Evolutionary conservation across 1,140 invertebrate genomes (phyloP).

Genomic region (Macrocentrus cingulum): DNA sequence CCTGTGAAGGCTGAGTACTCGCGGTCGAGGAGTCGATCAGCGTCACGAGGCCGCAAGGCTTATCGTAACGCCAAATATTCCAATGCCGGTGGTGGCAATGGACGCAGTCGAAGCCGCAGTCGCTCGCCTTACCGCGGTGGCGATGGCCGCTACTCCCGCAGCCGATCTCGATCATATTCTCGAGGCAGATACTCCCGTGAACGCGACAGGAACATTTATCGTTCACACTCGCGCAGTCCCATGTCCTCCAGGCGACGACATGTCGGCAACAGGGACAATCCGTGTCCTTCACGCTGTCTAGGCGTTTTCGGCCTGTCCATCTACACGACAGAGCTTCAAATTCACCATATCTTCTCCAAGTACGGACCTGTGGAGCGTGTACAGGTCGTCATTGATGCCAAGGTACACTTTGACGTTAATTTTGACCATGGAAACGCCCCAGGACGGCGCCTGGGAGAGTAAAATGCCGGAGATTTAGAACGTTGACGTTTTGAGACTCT

Average conservation of each 20-base stretch:
- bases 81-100: conserved; percentile 37
- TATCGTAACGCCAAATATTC: conserved; percentile 49
- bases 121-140: conserved; percentile 58
- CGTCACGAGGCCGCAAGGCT: conserved; percentile 45
- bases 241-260: conserved; percentile 64
- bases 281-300: conserved; percentile 83
- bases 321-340: conserved; percentile 88
- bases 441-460: conserved; percentile 33
- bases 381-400: conserved; percentile 94
- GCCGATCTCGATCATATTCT: conserved; percentile 59
- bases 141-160: conserved; percentile 56
- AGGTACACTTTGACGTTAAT: conserved; percentile 63
- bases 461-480: conserved; percentile 54
- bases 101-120: conserved; percentile 57
- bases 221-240: conserved; percentile 60
- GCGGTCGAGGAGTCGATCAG: conserved; percentile 50
- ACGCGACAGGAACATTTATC: conserved; percentile 45
- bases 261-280: conserved; percentile 74
- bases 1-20: conserved; percentile 49
- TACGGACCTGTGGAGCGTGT: conserved; percentile 91
- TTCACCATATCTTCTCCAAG: conserved; percentile 91
- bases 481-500: conserved; percentile 38
- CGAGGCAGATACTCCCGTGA: conserved; percentile 51
- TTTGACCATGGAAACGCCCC: background rate
- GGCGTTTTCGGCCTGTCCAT: conserved; percentile 94